Evolutionary conservation across 92 coral and sea anemone species (phyloP).

Genomic region (Montipora capitata): DNA sequence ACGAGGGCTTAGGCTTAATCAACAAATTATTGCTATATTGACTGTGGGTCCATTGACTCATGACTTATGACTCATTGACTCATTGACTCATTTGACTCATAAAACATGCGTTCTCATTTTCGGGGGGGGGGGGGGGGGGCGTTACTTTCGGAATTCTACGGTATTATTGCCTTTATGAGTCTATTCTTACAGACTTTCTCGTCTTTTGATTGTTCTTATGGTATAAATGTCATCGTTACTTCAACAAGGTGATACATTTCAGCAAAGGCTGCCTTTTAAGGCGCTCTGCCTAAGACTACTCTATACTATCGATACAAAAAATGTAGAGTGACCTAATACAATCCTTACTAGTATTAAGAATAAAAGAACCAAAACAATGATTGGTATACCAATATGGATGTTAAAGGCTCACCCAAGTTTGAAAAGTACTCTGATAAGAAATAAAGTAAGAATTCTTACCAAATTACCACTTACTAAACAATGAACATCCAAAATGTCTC

Average conservation of each 20-base stretch:
- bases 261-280: neutral
- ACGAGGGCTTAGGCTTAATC: too few species aligned
- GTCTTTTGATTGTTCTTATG: neutral
- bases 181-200: neutral
- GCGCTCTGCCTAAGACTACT: neutral
- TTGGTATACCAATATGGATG: neutral
- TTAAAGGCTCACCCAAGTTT: neutral
- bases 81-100: too few species aligned
- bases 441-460: neutral
- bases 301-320: neutral
- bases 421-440: too few species aligned
- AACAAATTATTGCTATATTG: too few species aligned
- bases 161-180: neutral
- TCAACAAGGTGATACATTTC: neutral
- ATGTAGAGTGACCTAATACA: neutral
- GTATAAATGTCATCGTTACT: neutral
- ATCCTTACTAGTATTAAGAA: neutral
- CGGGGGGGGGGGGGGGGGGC: neutral
- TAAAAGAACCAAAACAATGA: neutral
- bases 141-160: conserved; percentile 5
- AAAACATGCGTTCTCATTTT: too few species aligned
- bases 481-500: neutral
- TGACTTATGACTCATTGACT: too few species aligned
- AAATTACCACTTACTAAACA: conserved; percentile 15
- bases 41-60: too few species aligned